These are phyloP conservation scores for Pammene fasciana DNA, from an alignment of 2,888 invertebrate genomes.

Conservation along the genomic window DNA sequence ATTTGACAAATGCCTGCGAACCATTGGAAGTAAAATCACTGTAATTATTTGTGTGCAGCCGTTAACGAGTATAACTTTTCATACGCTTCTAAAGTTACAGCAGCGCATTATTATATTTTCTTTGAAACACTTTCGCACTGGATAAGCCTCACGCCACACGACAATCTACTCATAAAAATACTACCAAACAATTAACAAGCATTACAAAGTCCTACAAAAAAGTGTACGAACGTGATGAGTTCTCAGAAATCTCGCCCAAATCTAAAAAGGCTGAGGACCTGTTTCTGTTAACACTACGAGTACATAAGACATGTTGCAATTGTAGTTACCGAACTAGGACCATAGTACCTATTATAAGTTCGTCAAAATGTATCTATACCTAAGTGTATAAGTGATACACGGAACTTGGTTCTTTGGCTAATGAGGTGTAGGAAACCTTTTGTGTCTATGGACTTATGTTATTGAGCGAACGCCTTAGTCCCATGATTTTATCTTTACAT, in stretches of 20 bases:
- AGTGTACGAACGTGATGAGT: not conserved
- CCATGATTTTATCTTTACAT: too few species aligned
- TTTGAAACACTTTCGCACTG: conserved; percentile 18
- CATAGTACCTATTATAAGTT: too few species aligned
- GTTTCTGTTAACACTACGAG: not conserved
- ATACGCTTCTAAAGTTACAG: conserved; percentile 33
- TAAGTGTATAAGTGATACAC: too few species aligned
- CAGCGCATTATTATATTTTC: conserved; percentile 26
- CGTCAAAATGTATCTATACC: too few species aligned
- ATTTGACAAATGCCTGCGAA: conserved; percentile 12
- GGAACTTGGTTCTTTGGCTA: too few species aligned
- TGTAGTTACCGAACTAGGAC: not conserved
- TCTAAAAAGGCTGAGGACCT: not conserved
- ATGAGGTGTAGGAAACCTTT: too few species aligned
- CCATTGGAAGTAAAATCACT: conserved; percentile 14
- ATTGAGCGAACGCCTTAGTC: too few species aligned
- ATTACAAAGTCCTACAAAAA: not conserved
- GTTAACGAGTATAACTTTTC: conserved; percentile 38
- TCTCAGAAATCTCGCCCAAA: not conserved
- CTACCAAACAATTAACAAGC: not conserved
- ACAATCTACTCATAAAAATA: not conserved
- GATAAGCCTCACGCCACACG: conserved; percentile 29
- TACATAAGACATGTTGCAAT: not conserved
- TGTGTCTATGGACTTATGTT: too few species aligned
- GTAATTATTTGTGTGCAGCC: conserved; percentile 27